Evolutionary conservation across 2,888 invertebrate genomes (phyloP), one percentile per base, ranked within the genome.

Genomic region (Amphipyra tragopoginis): DNA sequence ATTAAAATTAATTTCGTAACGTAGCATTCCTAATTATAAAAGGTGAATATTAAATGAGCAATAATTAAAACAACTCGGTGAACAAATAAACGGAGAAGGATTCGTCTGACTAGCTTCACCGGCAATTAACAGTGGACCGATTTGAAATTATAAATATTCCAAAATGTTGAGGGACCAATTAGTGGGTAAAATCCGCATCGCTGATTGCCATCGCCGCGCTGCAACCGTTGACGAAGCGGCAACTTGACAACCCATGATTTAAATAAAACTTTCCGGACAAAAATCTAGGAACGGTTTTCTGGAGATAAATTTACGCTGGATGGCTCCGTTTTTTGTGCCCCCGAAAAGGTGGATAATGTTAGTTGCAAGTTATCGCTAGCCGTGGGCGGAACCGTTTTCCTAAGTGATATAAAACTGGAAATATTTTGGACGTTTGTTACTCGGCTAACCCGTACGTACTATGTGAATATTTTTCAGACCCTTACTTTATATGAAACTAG

Each of bases 91-190:
- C 33, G 44, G 45, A 48, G 34, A 55, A 45, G 42, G 55, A 51
- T 70, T 65, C 36, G 39, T 43, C 29, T 43, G 47, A 44, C 45
- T 65, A 36, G 40, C 38, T 51, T 40, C 48, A 42, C 14, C 51
- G 38, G 36, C 58, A 67, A 74, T 74, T 64, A 77, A 43, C 26
- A 56, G 42, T 44, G 21, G 7, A 42, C 55, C 13, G 50, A 59
- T 59, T 70, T 57, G 44, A 62, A 75, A 65, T 71, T 64, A 68
- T 65, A 67, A 75, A 71, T 77, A 68, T 65, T 67, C 54, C 44
- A 51, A 62, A 67, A 68, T 63, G 64, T 53, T 45, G 52, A 49
- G 57, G 47, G 59, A 69, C 71, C 79, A 78, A 78, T 78, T 79
- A 78, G 74, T 45, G 57, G 29, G 48, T 26, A 48, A 54, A 77